Evolutionary conservation across 2,888 invertebrate genomes (phyloP).

Genomic region (Mimumesa dahlbomi): DNA sequence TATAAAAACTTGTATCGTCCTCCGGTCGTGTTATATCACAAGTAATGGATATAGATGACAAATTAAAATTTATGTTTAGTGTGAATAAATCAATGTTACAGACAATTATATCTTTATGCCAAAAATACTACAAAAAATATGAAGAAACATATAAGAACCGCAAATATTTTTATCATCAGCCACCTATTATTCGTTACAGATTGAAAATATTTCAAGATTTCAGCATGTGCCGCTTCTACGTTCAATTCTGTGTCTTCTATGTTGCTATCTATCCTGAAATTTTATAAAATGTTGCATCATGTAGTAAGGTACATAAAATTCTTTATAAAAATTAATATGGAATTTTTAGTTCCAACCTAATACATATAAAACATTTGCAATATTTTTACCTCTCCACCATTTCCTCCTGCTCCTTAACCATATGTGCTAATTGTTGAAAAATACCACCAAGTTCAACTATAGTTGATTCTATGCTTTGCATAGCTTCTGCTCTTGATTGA

Average conservation of each 20-base stretch:
- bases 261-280: slow-evolving; percentile 94
- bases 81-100: slow-evolving; percentile 14
- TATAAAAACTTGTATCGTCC: slow-evolving; percentile 54
- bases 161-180: slow-evolving; percentile 99
- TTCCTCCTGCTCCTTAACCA: slow-evolving; percentile 99
- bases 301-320: too few relatives aligned
- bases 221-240: slow-evolving; percentile 98
- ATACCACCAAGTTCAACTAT: slow-evolving; percentile 99
- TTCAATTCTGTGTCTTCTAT: slow-evolving; percentile 97
- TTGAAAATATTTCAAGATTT: slow-evolving; percentile 98
- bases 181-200: slow-evolving; percentile 98
- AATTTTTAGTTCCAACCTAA: too few relatives aligned
- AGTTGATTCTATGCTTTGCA: slow-evolving; percentile 99
- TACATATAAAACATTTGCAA: background rate
- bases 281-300: slow-evolving; percentile 18
- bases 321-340: too few relatives aligned
- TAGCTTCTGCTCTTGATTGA: slow-evolving; percentile 96
- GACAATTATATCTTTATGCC: slow-evolving; percentile 84
- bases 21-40: slow-evolving; percentile 52
- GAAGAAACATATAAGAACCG: slow-evolving; percentile 98
- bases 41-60: slow-evolving; percentile 52
- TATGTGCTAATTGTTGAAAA: slow-evolving; percentile 96
- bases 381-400: slow-evolving; percentile 89
- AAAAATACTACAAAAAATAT: slow-evolving; percentile 99
- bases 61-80: slow-evolving; percentile 34